Percentiles rank a stretch among this genome's conserved stretches.
These are phyloP conservation scores for human (Homo sapiens) DNA, from an alignment of 2,113 vertebrate species.

Conservation along the genomic window GRCh38 chr19:58035501-58036000, in stretches of 20 bases:
- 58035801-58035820: neutral
- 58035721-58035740: neutral
- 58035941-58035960: neutral
- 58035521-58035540: neutral
- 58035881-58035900: neutral
- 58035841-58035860: neutral
- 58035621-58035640: neutral
- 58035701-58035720: neutral
- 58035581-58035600: neutral
- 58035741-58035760: neutral
- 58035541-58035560: neutral
- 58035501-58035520: neutral
- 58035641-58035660: neutral
- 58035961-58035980: neutral
- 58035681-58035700: neutral
- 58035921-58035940: neutral
- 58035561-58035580: neutral
- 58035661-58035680: neutral
- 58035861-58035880: neutral
- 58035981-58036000: neutral
- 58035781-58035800: neutral
- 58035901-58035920: neutral
- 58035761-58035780: neutral
- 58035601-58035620: neutral
- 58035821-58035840: neutral